Percentiles rank a stretch among this genome's conserved stretches.
Evolutionary conservation across 2,888 invertebrate species (phyloP).

Genomic region (Augochlorella aurata): DNA sequence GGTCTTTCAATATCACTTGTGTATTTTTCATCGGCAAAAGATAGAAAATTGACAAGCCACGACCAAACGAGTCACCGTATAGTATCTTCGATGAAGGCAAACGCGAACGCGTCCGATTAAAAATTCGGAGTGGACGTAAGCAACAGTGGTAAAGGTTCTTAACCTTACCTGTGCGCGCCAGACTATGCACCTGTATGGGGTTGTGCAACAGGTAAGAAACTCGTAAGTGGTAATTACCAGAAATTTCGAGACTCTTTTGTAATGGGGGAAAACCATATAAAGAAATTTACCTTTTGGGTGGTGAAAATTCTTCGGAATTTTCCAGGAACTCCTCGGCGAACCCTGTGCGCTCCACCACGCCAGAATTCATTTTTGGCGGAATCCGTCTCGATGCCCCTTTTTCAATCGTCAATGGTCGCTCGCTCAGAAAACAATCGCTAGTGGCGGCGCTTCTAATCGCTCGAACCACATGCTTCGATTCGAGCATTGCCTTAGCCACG

Average conservation of each 20-base stretch:
- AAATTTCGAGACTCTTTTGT: neutral
- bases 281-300: slow-evolving; percentile 71
- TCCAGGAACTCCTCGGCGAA: slow-evolving; percentile 61
- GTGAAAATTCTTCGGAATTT: slow-evolving; percentile 69
- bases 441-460: slow-evolving; percentile 48
- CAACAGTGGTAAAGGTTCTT: slow-evolving; percentile 47
- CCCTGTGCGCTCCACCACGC: slow-evolving; percentile 65
- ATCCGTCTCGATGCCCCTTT: slow-evolving; percentile 59
- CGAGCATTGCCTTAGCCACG: slow-evolving; percentile 17
- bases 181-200: slow-evolving; percentile 70
- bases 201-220: slow-evolving; percentile 68
- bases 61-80: neutral
- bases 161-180: slow-evolving; percentile 63
- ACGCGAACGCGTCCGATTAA: neutral
- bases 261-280: neutral
- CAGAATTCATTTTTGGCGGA: slow-evolving; percentile 77
- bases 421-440: slow-evolving; percentile 47
- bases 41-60: neutral
- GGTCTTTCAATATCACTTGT: neutral
- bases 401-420: slow-evolving; percentile 60
- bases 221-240: slow-evolving; percentile 7
- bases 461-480: slow-evolving; percentile 32
- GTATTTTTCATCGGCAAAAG: neutral
- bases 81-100: neutral
- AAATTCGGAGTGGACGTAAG: neutral